Base-by-base conservation (phyloP, 2,113 vertebrate genomes). In the Lasiurus borealis region DNA sequence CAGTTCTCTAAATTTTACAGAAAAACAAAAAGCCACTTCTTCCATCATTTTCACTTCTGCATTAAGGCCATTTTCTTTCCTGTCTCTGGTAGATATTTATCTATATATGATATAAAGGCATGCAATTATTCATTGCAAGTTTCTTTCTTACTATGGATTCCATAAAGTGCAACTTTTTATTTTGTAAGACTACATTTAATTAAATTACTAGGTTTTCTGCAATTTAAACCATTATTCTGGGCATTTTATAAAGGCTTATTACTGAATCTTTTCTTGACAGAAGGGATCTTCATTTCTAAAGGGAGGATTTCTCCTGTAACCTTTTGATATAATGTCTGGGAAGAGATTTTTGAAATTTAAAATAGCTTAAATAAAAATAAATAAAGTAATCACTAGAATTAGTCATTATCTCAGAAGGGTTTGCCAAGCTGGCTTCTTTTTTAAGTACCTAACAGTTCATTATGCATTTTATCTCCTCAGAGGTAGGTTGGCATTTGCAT, bases 341-440 rank as follows among this genome's bases (percentile, higher is more conserved):
- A 91, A 94, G 27, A 85, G 1, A 83, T 59, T 76, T 90, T 64
- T 93, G 46, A 50, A 59, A 85, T 85, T 95, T 94, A 59, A 88
- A 83, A 57, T 57, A 78, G 7, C 31, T 72, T 95, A 88, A 94
- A 80, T 85, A 80, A 93, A 94, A 94, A 25, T 66, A 94, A 96
- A 73, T 88, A 77, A 92, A 83, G 3, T 81, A 94, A 77, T 90
- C 27, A 46, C 71, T 71, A 36, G 6, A 73, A 72, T 92, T 91
- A 50, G 66, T 91, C 11, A 75, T 75, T 50, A 71, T 68, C 71
- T 88, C 46, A 82, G 44, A 66, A 95, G 84, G 23, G 88, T 84
- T 85, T 80, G 6, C 44, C 66, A 94, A 36, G 36, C 52, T 16
- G 68, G n/a, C 57, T 71, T 68, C 44, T 88, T 46, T 82, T 13